Evolutionary conservation across 2,888 invertebrate genomes (phyloP).

Genomic region (Tanytarsus gracilentus): DNA sequence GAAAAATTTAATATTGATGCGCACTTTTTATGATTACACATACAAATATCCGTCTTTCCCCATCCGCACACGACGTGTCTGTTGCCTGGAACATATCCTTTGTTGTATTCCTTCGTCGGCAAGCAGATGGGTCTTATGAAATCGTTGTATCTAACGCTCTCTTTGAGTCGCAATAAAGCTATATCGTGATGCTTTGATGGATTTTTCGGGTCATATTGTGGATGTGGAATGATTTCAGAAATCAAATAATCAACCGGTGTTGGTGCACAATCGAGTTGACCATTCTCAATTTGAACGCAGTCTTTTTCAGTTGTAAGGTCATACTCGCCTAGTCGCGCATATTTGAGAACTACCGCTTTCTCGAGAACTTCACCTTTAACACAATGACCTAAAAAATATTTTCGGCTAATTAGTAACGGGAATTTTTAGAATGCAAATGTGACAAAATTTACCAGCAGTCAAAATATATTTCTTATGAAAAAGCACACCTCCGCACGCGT

Average conservation of each 20-base stretch:
- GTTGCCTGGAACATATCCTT: slow-evolving; percentile 40
- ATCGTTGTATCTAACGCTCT: slow-evolving; percentile 42
- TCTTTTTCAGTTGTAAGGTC: slow-evolving; percentile 53
- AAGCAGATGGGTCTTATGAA: slow-evolving; percentile 54
- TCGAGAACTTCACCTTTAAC: slow-evolving; percentile 35
- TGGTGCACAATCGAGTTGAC: slow-evolving; percentile 50
- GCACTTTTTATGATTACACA: slow-evolving; percentile 8
- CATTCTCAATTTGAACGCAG: slow-evolving; percentile 45
- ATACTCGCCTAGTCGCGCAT: slow-evolving; percentile 57
- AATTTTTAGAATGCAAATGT: not conserved
- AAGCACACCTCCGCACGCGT: slow-evolving; percentile 39
- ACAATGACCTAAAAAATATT: slow-evolving; percentile 29
- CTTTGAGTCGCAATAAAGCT: slow-evolving; percentile 44
- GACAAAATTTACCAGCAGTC: slow-evolving; percentile 36
- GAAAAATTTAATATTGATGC: not conserved
- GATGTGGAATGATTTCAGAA: slow-evolving; percentile 55
- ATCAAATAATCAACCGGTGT: slow-evolving; percentile 53
- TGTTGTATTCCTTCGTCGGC: slow-evolving; percentile 36
- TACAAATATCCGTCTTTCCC: slow-evolving; percentile 52
- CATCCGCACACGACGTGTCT: slow-evolving; percentile 45
- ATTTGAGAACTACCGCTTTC: slow-evolving; percentile 36
- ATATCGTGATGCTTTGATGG: slow-evolving; percentile 50
- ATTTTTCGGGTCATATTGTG: slow-evolving; percentile 47
- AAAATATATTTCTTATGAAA: slow-evolving; percentile 38
- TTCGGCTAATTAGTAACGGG: not conserved